Evolutionary conservation across 2,797 vertebrate genomes (phyloP).

Genomic region (Hapalemur alaotrensis): DNA sequence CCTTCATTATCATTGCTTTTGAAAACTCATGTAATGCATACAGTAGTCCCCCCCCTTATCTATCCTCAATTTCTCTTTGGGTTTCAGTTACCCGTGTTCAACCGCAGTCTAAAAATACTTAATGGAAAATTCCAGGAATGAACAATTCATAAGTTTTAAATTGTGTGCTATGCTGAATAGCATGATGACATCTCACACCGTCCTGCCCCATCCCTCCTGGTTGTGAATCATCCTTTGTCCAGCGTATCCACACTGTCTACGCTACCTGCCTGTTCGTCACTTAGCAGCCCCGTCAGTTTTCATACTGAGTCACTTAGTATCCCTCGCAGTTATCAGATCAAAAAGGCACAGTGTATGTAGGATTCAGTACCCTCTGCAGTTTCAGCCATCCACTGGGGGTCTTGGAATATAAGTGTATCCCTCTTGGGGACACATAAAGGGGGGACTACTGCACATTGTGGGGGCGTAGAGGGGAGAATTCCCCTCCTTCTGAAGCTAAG

Average conservation of each 20-base stretch:
- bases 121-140: background rate
- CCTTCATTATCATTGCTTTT: conserved; percentile 39
- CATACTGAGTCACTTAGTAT: background rate
- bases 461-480: background rate
- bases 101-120: background rate
- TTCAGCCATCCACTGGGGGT: background rate
- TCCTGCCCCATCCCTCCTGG: background rate
- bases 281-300: background rate
- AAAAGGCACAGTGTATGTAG: background rate
- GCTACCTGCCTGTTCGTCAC: too few relatives aligned
- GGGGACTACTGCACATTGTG: background rate
- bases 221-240: background rate
- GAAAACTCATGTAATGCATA: background rate
- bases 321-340: background rate
- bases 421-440: too few relatives aligned
- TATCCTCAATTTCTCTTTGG: background rate
- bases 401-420: background rate
- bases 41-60: background rate
- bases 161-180: background rate
- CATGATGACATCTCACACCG: background rate
- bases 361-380: background rate
- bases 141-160: background rate
- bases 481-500: background rate
- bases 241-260: background rate
- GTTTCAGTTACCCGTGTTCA: background rate